Evolutionary conservation across 2,888 invertebrate species (phyloP), one percentile per base, ranked within the genome.

Genomic region (Zhuqinia jingwanae): DNA sequence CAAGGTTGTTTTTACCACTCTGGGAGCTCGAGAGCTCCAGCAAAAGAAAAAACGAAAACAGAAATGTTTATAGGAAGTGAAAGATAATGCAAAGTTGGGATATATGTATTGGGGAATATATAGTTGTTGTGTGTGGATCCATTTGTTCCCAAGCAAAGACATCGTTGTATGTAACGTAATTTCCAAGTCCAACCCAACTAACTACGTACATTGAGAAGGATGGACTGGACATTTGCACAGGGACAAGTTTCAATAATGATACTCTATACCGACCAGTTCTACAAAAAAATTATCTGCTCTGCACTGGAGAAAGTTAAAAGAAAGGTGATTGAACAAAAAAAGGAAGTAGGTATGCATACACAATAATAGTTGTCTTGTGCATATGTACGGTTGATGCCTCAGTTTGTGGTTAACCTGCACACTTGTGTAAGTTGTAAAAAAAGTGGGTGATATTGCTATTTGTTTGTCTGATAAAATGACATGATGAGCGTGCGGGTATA

Each of bases 1-100:
- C 86, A 86, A 86, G 86, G 86, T 81, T 86, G 86, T 53, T 70
- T 73, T 36, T 42, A 65, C 50, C 50, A 50, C 36, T 65, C 79
- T 25, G 27, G 79, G 30, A 8, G 36, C 36, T 36, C 36, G 36
- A 79, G 30, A 30, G 36, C 42, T 79, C n/a, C 5, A 70, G 5
- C 27, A n/a, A 1, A 47, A 20, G 2, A 68, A 30, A 17, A 58
- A 77, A 45, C 13, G 47, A 53, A 68, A 77, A 56, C 56, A 84
- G 47, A 36, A 47, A 50, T 50, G 47, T 68, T 63, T 63, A 68
- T 68, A 17, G 42, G 68, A 68, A 68, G 20, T 65, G 63, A 36
- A 11, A 65, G 17, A 65, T 36, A 65, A 30, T n/a, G 63, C 1
- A 63, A 63, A 15, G 27, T 63, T 27, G n/a, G 30, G n/a, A 8